These are phyloP conservation scores for Mormyrus proboscirostris DNA, from an alignment of 2,797 vertebrate genomes.

Conservation along the genomic window DNA sequence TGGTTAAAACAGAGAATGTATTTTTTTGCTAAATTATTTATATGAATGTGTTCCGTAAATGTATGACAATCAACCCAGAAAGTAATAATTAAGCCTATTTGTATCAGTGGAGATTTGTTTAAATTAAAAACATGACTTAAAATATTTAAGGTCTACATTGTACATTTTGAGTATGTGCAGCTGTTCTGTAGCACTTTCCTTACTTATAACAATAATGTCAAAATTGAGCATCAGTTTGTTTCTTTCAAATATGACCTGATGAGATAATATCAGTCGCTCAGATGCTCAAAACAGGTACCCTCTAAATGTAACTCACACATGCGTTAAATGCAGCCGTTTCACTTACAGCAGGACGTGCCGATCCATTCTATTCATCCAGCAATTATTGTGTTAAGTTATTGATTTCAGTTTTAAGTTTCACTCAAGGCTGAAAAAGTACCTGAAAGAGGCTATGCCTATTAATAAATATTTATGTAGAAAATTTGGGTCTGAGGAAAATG, in stretches of 20 bases:
- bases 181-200: not conserved
- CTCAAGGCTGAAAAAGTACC: not conserved
- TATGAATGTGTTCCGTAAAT: constrained; percentile 20
- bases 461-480: not conserved
- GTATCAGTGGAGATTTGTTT: not conserved
- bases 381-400: constrained; percentile 8
- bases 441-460: not conserved
- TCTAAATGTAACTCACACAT: not conserved
- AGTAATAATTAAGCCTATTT: constrained; percentile 3
- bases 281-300: not conserved
- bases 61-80: constrained; percentile 34
- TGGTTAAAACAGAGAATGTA: constrained; percentile 13
- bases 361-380: not conserved
- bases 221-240: not conserved
- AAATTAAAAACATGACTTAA: not conserved
- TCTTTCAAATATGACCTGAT: not conserved
- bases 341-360: not conserved
- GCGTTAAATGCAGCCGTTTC: not conserved
- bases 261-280: not conserved
- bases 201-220: not conserved
- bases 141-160: not conserved
- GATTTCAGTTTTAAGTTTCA: not conserved
- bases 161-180: not conserved
- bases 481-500: not conserved
- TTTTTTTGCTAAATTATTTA: constrained; percentile 10